A percentile compares a stretch with the other conserved stretches of the same genome.
These are phyloP conservation scores for Sesamia nonagrioides DNA, from an alignment of 1,140 invertebrate genomes.

Conservation along the genomic window DNA sequence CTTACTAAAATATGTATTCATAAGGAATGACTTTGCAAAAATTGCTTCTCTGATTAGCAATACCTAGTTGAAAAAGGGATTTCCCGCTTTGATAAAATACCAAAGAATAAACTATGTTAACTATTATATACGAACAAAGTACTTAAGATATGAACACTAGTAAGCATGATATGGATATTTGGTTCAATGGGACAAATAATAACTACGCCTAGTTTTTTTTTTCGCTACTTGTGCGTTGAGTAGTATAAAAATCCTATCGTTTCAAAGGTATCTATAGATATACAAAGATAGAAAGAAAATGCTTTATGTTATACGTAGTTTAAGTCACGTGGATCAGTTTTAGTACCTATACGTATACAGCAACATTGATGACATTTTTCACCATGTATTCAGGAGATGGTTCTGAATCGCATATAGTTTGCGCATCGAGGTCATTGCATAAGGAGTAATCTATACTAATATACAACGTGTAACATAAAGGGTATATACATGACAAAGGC, in stretches of 20 bases:
- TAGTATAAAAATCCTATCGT: neutral
- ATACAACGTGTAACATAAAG: too few species aligned
- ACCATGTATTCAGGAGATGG: too few species aligned
- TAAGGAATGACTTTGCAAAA: neutral
- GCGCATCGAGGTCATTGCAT: too few species aligned
- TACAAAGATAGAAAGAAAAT: neutral
- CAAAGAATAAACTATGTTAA: neutral
- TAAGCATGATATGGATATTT: conserved; percentile 31
- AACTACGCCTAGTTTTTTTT: conserved; percentile 4
- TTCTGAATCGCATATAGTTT: too few species aligned
- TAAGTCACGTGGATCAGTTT: neutral
- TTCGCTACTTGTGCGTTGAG: conserved; percentile 23
- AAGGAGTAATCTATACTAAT: too few species aligned
- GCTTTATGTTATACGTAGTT: neutral
- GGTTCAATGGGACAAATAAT: neutral
- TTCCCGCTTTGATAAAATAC: neutral
- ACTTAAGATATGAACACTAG: neutral
- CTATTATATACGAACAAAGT: neutral
- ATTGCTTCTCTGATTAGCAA: neutral
- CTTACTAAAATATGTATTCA: too few species aligned
- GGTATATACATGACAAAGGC: too few species aligned
- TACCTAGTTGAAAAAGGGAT: neutral
- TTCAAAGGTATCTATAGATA: too few species aligned
- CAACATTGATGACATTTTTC: too few species aligned
- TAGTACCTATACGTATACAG: neutral